Percentiles rank a stretch among this genome's conserved stretches.
Conservation (phyloP, 2,797 vertebrate species). For the Microctenopoma stevenorrisi region DNA sequence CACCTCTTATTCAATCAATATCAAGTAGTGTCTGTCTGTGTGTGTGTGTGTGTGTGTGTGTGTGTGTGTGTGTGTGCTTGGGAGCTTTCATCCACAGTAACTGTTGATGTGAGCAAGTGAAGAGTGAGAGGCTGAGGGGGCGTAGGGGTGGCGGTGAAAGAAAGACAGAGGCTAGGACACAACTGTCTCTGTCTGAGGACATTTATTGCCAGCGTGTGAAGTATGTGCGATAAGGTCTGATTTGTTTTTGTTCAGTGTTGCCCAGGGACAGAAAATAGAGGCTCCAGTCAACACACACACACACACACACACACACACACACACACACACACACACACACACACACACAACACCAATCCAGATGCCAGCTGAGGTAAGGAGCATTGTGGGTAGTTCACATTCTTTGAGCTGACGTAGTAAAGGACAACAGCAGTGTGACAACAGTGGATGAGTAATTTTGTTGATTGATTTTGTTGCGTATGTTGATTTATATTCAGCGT, state of each 20-base stretch:
- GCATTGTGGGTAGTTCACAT: not conserved
- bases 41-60: not conserved
- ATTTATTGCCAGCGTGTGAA: constrained; percentile 58
- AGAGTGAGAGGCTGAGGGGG: constrained; percentile 10
- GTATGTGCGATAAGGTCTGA: constrained; percentile 45
- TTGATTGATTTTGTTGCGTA: constrained; percentile 5
- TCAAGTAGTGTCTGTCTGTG: constrained; percentile 10
- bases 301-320: too few relatives aligned
- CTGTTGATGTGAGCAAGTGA: constrained; percentile 58
- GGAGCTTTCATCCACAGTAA: constrained; percentile 41
- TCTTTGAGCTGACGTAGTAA: not conserved
- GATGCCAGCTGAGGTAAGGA: constrained; percentile 18
- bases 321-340: too few relatives aligned
- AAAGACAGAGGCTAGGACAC: constrained; percentile 42
- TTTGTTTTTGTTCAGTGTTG: constrained; percentile 35
- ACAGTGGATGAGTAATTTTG: not conserved
- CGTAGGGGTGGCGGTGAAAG: constrained; percentile 3
- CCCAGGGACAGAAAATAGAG: constrained; percentile 2
- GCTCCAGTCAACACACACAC: not conserved
- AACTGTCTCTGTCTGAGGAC: constrained; percentile 34
- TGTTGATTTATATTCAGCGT: constrained; percentile 35
- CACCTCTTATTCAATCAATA: constrained; percentile 75
- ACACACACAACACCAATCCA: constrained; percentile 6
- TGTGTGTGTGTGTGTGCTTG: constrained; percentile 19
- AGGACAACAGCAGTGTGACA: not conserved